Base-by-base conservation (phyloP, 2,113 vertebrate species). In the Psittacus erithacus region DNA sequence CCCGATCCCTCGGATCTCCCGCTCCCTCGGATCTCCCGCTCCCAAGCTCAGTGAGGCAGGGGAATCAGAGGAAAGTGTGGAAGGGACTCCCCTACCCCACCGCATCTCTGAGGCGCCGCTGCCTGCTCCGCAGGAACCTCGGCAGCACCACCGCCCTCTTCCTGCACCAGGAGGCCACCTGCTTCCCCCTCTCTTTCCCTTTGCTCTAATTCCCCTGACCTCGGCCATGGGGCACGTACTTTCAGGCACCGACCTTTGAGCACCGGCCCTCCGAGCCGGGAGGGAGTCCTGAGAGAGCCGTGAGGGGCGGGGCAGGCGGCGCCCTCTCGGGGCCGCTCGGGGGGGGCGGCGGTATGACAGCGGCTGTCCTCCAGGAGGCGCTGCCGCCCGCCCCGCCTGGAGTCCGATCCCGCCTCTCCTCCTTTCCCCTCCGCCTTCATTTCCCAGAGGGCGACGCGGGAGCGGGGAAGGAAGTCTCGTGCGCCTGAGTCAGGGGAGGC, bases 391-490 rank as follows among this genome's bases (percentile, higher is more conserved):
- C 82, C 23, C 43, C 20, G 11, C 47, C 25, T 33, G 55, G 19
- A 57, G 55, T n/a, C 31, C 31, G n/a, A 14, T 31, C 31, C 55
- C 81, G 31, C 50, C 79, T 44, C 62, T 46, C 63, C 27, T 4
- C 33, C 20, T 52, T 17, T 46, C 5, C 47, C 60, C 13, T 27
- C 60, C 27, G 59, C 81, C 98, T 98, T 96, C 93, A 90, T 97
- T 97, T 98, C 98, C 98, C 98, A 87, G 96, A 46, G 87, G 71
- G 86, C 97, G 57, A 55, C 22, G 97, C 96, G 95, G 86, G 22
- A 27, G 74, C 47, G 76, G 82, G 92, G 95, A 77, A 82, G 96
- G 95, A 97, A 43, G 96, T 92, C 76, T 44, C 74, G 79, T 92
- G 97, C 43, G 80, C 25, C 90, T 91, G 97, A 98, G 98, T 98